phyloP scores from a whole-genome alignment of 2,797 vertebrate species.

The Darevskia nairensis region DNA sequence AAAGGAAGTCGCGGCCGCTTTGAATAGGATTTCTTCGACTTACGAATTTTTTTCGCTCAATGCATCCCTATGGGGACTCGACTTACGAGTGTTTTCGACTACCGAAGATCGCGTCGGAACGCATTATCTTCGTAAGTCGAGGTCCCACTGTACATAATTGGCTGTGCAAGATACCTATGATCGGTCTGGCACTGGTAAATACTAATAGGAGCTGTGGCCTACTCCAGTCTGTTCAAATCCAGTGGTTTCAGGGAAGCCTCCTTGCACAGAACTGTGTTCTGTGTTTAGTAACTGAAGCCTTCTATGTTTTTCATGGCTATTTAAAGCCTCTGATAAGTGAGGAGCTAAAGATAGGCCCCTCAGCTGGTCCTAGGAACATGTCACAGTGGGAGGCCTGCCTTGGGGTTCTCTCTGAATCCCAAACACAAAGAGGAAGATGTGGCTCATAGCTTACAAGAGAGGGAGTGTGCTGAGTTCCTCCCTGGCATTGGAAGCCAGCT shows the following conservation, averaged over 20 bases:
- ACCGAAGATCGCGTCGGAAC: too few species aligned
- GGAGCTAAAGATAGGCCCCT: conserved; percentile 34
- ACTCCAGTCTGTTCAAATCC: not conserved
- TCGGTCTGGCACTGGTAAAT: not conserved
- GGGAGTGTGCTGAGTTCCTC: not conserved
- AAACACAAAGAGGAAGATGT: not conserved
- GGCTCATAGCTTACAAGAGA: not conserved
- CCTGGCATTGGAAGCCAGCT: not conserved
- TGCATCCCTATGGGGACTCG: too few species aligned
- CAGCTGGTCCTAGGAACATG: conserved; percentile 30
- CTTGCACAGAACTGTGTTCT: not conserved
- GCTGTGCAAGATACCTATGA: not conserved
- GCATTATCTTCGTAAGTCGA: too few species aligned
- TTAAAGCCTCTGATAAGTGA: conserved; percentile 25
- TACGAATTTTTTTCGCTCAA: too few species aligned
- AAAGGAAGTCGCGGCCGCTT: too few species aligned
- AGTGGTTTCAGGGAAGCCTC: not conserved
- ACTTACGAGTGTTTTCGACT: too few species aligned
- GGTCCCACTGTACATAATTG: too few species aligned
- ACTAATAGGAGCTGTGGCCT: not conserved
- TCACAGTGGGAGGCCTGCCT: conserved; percentile 8
- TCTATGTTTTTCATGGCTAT: conserved; percentile 29
- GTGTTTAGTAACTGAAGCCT: conserved; percentile 26
- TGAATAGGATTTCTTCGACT: too few species aligned
- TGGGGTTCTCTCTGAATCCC: not conserved